A percentile compares a stretch with the other conserved stretches of the same genome.
Conservation (phyloP, 2,888 invertebrate genomes). For the Ophion costatus region DNA sequence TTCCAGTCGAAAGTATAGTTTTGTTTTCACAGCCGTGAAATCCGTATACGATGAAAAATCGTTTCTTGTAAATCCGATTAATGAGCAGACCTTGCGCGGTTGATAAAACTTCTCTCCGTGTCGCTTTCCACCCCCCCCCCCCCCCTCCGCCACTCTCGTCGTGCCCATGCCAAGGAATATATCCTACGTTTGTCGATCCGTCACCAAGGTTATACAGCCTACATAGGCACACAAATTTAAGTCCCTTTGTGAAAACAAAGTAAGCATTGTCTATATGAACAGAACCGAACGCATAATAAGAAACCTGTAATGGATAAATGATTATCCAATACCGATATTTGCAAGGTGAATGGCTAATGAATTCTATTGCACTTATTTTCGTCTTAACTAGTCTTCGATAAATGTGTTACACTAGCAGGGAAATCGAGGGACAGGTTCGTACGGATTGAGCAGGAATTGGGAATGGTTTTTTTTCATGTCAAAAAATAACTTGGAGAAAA, state of each 20-base stretch:
- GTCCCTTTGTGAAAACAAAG: background rate
- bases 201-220: conserved; percentile 5
- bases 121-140: background rate
- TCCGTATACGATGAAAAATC: conserved; percentile 31
- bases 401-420: conserved; percentile 40
- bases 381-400: conserved; percentile 35
- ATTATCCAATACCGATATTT: conserved; percentile 32
- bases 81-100: background rate
- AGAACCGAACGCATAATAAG: background rate
- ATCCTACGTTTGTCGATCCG: background rate
- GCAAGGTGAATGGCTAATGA: background rate
- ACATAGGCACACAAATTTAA: conserved; percentile 1
- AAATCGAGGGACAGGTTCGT: conserved; percentile 14
- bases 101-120: background rate
- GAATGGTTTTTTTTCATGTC: conserved; percentile 59
- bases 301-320: conserved; percentile 28
- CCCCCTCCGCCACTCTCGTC: background rate
- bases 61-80: conserved; percentile 25
- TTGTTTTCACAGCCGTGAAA: conserved; percentile 42
- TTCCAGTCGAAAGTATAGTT: conserved; percentile 47
- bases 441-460: conserved; percentile 28
- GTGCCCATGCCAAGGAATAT: conserved; percentile 1
- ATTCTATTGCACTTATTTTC: conserved; percentile 34
- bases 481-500: conserved; percentile 54
- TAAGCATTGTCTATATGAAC: background rate